Evolutionary conservation across 2,113 vertebrate genomes (phyloP).

Genomic region (Cyprinodon tularosa): DNA sequence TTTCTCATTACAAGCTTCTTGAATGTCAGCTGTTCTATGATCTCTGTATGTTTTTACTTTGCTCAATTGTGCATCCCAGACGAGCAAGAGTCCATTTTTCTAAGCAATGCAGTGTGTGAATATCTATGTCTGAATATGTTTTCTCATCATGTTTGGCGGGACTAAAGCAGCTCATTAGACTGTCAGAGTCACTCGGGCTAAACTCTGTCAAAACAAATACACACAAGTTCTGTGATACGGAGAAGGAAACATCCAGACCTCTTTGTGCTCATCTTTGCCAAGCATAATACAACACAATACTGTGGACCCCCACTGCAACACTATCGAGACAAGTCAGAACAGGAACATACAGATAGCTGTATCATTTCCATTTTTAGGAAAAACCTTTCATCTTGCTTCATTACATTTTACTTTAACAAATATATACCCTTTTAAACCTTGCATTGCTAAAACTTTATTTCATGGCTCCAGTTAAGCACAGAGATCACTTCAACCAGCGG

Average conservation of each 20-base stretch:
- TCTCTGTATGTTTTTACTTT: neutral
- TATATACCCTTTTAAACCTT: neutral
- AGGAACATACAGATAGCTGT: conserved; percentile 4
- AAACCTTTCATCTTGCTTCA: conserved; percentile 2
- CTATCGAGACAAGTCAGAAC: conserved; percentile 23
- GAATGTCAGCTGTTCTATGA: neutral
- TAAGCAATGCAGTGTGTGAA: neutral
- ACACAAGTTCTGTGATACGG: conserved; percentile 17
- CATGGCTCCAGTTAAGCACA: no score
- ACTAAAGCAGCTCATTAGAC: conserved; percentile 45
- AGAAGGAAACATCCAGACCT: conserved; percentile 34
- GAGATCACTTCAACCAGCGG: no score
- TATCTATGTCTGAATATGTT: conserved; percentile 28
- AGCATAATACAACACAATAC: conserved; percentile 55
- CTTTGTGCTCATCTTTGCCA: conserved; percentile 43
- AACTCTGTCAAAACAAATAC: conserved; percentile 62
- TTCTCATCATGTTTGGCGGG: conserved; percentile 36
- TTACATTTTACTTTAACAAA: neutral
- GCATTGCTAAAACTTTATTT: neutral
- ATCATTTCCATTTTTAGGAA: conserved; percentile 10
- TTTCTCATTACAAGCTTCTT: neutral
- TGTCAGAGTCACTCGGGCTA: conserved; percentile 39
- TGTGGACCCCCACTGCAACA: conserved; percentile 16
- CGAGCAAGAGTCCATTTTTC: conserved; percentile 1
- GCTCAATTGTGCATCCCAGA: neutral